phyloP scores from a whole-genome alignment of 2,113 vertebrate species.

The Passer domesticus region DNA sequence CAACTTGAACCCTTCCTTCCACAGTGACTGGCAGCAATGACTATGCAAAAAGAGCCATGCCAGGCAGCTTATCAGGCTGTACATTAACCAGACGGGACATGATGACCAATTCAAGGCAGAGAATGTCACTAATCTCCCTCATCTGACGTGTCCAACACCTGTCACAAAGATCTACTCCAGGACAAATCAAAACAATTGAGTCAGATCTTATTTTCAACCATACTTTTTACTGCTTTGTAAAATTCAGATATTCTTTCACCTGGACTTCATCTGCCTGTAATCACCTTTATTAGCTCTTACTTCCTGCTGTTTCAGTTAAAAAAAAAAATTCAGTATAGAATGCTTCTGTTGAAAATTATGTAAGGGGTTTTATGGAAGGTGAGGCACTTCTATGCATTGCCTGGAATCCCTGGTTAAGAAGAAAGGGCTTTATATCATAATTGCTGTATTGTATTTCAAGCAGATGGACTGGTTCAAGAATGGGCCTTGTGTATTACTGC shows the following conservation, averaged over 20 bases:
- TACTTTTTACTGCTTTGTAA: background rate
- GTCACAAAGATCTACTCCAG: background rate
- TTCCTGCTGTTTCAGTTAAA: background rate
- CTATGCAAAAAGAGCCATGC: background rate
- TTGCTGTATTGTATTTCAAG: background rate
- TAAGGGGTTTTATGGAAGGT: constrained; percentile 5
- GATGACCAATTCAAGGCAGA: background rate
- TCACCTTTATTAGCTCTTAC: background rate
- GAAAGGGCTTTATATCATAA: background rate
- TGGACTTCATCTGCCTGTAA: background rate
- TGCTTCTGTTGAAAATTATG: background rate
- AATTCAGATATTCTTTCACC: background rate
- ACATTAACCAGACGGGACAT: background rate
- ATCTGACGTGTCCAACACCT: background rate
- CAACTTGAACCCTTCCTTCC: background rate
- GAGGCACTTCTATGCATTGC: background rate
- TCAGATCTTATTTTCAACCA: background rate
- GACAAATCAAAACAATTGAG: background rate
- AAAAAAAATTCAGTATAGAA: background rate
- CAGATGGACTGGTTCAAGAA: background rate
- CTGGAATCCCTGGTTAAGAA: background rate
- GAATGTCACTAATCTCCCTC: background rate
- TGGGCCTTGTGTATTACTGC: background rate
- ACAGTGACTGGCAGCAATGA: background rate
- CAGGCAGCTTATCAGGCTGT: background rate